These are phyloP conservation scores for Pygmarrhopalites habei DNA, from an alignment of 1,140 invertebrate species.

Conservation along the genomic window DNA sequence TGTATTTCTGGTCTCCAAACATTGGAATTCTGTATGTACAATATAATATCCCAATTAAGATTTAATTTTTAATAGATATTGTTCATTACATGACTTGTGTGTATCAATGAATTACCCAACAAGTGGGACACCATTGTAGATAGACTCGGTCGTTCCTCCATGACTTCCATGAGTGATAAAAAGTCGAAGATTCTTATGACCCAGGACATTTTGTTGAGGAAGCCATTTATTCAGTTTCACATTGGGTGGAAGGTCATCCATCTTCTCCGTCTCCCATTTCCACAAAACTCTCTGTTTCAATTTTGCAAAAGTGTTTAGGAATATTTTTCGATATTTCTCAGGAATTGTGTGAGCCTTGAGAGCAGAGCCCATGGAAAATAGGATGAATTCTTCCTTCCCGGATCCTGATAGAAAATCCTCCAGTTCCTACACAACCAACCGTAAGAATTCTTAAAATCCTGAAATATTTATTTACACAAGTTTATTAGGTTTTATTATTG, in stretches of 20 bases:
- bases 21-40: too few relatives aligned
- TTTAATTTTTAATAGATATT: too few relatives aligned
- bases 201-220: too few relatives aligned
- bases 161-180: too few relatives aligned
- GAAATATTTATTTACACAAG: too few relatives aligned
- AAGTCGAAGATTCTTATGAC: background rate
- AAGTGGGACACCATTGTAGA: slow-evolving; percentile 47
- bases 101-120: too few relatives aligned
- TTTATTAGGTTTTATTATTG: too few relatives aligned
- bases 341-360: slow-evolving; percentile 44
- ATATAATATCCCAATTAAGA: too few relatives aligned
- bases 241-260: slow-evolving; percentile 46
- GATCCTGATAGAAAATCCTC: slow-evolving; percentile 42
- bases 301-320: slow-evolving; percentile 21
- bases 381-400: slow-evolving; percentile 49
- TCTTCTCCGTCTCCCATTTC: slow-evolving; percentile 58
- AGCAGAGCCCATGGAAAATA: slow-evolving; percentile 56
- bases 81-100: too few relatives aligned
- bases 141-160: slow-evolving; percentile 46
- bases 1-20: slow-evolving; percentile 54
- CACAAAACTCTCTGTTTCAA: slow-evolving; percentile 48
- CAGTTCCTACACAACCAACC: too few relatives aligned
- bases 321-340: slow-evolving; percentile 6
- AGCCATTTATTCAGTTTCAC: slow-evolving; percentile 46
- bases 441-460: background rate